Evolutionary conservation across 35 echinoderm and acorn worm species (phyloP).

Genomic region (Stichopus chloronotus): DNA sequence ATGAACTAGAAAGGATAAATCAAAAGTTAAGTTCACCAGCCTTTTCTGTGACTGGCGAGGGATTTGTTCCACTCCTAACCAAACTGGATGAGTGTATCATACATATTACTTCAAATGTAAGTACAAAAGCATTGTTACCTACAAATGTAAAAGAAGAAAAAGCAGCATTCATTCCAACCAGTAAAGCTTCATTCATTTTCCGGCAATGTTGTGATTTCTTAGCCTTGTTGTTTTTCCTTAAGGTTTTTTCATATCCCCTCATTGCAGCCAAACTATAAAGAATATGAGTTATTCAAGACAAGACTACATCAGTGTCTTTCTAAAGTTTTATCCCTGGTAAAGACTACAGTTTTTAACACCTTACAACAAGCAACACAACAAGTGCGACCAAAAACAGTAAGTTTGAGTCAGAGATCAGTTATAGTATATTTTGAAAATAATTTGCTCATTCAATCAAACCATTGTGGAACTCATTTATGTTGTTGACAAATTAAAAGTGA

Average conservation of each 20-base stretch:
- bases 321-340: slow-evolving; percentile 86
- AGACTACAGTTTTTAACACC: slow-evolving; percentile 77
- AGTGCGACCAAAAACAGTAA: slow-evolving; percentile 79
- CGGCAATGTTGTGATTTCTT: background rate
- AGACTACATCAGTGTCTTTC: slow-evolving; percentile 85
- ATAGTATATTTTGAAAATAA: no score
- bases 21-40: slow-evolving; percentile 96
- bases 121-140: slow-evolving; percentile 14
- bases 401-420: background rate
- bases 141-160: no score
- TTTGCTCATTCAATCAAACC: no score
- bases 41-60: slow-evolving; percentile 91
- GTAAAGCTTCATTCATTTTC: background rate
- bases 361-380: slow-evolving; percentile 89
- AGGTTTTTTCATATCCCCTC: background rate
- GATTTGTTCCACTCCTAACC: slow-evolving; percentile 90
- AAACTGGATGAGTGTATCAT: slow-evolving; percentile 98
- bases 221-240: background rate
- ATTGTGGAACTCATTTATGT: background rate
- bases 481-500: background rate
- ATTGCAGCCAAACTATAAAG: slow-evolving; percentile 89
- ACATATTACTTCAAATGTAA: slow-evolving; percentile 94
- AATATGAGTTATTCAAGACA: slow-evolving; percentile 85
- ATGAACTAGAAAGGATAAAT: slow-evolving; percentile 95
- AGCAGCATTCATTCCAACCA: no score